A percentile compares a stretch with the other conserved stretches of the same genome.
Conservation (phyloP, 2,113 vertebrate genomes). For the Ophiodon elongatus region DNA sequence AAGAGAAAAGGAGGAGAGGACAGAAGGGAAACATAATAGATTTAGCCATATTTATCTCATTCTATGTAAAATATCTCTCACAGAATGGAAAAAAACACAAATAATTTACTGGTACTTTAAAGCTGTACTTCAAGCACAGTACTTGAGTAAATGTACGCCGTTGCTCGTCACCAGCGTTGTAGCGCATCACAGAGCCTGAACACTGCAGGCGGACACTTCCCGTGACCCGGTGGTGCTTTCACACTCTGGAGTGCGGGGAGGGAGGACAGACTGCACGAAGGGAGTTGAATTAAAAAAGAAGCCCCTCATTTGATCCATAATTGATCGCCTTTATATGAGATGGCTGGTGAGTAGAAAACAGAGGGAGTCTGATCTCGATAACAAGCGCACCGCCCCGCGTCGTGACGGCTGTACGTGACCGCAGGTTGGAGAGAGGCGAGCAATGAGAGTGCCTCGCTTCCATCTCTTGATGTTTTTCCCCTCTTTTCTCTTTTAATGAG, state of each 20-base stretch:
- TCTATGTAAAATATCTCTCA: not conserved
- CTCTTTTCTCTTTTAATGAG: slow-evolving; percentile 87
- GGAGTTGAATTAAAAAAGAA: slow-evolving; percentile 65
- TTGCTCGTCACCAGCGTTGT: not conserved
- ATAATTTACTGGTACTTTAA: not conserved
- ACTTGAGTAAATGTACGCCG: not conserved
- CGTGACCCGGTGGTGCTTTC: slow-evolving; percentile 11
- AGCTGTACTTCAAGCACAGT: not conserved
- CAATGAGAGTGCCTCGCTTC: slow-evolving; percentile 65
- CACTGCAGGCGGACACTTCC: not conserved
- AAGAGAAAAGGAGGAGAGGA: not conserved
- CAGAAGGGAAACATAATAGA: not conserved
- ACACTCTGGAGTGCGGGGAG: not conserved
- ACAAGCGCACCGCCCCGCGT: slow-evolving; percentile 74
- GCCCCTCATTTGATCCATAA: slow-evolving; percentile 85
- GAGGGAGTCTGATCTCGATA: slow-evolving; percentile 76
- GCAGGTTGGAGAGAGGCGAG: slow-evolving; percentile 83
- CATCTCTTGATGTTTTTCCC: slow-evolving; percentile 80
- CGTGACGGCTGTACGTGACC: slow-evolving; percentile 82
- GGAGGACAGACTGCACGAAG: slow-evolving; percentile 31
- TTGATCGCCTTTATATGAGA: slow-evolving; percentile 82
- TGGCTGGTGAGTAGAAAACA: slow-evolving; percentile 58
- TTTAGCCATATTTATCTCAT: not conserved
- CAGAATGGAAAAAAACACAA: not conserved
- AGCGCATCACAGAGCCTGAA: not conserved